Evolutionary conservation across 2,888 invertebrate genomes (phyloP).

Genomic region (Nematopogon swammerdamellus): DNA sequence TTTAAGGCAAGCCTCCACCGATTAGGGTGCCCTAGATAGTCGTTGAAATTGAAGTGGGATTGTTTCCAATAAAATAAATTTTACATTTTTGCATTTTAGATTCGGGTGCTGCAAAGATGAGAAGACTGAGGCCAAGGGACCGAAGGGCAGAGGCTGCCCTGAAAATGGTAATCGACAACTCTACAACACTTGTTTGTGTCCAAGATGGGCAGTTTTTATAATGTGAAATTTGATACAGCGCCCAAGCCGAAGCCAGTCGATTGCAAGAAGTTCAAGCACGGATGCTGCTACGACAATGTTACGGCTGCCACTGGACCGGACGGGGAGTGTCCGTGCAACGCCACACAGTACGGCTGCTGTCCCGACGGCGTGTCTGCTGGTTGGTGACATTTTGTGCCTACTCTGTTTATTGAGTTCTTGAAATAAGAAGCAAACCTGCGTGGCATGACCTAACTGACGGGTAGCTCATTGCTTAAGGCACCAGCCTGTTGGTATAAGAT

Average conservation of each 20-base stretch:
- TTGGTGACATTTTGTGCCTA: conserved; percentile 16
- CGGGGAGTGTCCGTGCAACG: conserved; percentile 62
- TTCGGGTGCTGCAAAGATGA: conserved; percentile 73
- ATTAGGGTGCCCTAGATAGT: too few species aligned
- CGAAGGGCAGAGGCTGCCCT: conserved; percentile 49
- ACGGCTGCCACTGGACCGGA: conserved; percentile 61
- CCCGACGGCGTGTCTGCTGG: conserved; percentile 65
- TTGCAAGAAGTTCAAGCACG: conserved; percentile 58
- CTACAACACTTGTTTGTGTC: too few species aligned
- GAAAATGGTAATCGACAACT: conserved; percentile 20
- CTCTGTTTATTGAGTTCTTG: too few species aligned
- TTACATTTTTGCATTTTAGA: conserved; percentile 23
- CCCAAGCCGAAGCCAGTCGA: conserved; percentile 20
- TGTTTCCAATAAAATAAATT: too few species aligned
- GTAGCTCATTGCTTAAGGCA: too few species aligned
- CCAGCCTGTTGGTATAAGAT: too few species aligned
- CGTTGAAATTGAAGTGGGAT: too few species aligned
- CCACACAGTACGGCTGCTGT: conserved; percentile 69
- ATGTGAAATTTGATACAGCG: too few species aligned
- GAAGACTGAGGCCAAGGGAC: conserved; percentile 62
- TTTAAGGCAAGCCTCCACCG: too few species aligned
- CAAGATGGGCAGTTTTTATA: too few species aligned
- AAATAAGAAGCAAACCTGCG: too few species aligned
- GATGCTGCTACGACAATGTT: conserved; percentile 73
- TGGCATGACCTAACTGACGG: too few species aligned